Evolutionary conservation across 35 echinoderm and acorn worm genomes (phyloP).

Genomic region (Heliocidaris erythrogramma): DNA sequence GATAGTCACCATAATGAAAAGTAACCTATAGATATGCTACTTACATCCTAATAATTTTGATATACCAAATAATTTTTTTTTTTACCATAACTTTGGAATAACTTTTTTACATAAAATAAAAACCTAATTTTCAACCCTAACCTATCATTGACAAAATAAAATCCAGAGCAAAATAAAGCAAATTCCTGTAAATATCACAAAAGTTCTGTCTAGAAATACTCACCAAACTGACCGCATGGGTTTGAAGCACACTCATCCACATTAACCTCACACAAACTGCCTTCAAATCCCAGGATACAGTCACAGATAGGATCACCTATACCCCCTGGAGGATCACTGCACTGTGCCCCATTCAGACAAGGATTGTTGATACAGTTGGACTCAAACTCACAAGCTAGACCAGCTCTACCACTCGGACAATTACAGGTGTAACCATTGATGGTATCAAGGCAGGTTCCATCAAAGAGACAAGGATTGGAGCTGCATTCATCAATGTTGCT

Average conservation of each 20-base stretch:
- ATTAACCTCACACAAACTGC: constrained; percentile 75
- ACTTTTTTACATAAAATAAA: too few relatives aligned
- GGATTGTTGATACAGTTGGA: constrained; percentile 78
- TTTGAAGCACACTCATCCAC: constrained; percentile 79
- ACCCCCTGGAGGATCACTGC: constrained; percentile 51
- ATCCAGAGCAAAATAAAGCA: too few relatives aligned
- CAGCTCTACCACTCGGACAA: constrained; percentile 62
- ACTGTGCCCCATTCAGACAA: constrained; percentile 81
- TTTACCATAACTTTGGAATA: too few relatives aligned
- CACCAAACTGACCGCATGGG: constrained; percentile 73
- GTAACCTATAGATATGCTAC: too few relatives aligned
- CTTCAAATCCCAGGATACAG: constrained; percentile 83
- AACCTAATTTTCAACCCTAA: too few relatives aligned
- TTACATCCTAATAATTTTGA: too few relatives aligned
- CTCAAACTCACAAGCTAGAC: constrained; percentile 66
- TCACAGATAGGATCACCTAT: constrained; percentile 57
- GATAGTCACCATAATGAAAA: too few relatives aligned
- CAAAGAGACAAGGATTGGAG: constrained; percentile 74
- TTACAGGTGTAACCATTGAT: constrained; percentile 70
- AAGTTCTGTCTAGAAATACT: not conserved
- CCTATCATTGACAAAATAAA: too few relatives aligned
- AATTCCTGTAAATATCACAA: too few relatives aligned
- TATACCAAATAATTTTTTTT: too few relatives aligned
- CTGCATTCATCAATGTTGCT: constrained; percentile 71
- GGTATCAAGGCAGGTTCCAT: constrained; percentile 66